Evolutionary conservation across 1,140 invertebrate genomes (phyloP).

Genomic region (Druon quercuslanigerum): DNA sequence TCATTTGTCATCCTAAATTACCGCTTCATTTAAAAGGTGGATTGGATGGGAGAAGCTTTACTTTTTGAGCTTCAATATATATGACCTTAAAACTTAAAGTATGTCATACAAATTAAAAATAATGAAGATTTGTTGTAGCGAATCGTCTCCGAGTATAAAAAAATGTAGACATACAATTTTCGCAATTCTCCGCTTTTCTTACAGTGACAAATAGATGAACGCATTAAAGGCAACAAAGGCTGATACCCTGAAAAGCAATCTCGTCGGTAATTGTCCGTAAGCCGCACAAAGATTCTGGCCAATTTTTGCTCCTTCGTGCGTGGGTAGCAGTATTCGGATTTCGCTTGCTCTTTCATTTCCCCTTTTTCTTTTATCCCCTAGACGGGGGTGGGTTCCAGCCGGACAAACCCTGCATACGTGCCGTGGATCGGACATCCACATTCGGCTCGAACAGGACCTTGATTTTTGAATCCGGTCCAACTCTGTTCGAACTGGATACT

Average conservation of each 20-base stretch:
- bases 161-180: background rate
- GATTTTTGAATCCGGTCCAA: slow-evolving; percentile 18
- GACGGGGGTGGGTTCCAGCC: background rate
- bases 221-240: background rate
- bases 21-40: no score
- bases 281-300: slow-evolving; percentile 58
- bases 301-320: slow-evolving; percentile 60
- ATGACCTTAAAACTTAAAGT: no score
- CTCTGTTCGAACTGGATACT: slow-evolving; percentile 12
- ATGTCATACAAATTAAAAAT: no score
- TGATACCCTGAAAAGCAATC: slow-evolving; percentile 49
- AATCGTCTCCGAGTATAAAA: no score
- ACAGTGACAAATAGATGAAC: background rate
- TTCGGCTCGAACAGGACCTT: background rate
- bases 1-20: no score
- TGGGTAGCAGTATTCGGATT: slow-evolving; percentile 36
- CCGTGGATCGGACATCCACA: background rate
- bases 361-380: slow-evolving; percentile 39
- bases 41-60: no score
- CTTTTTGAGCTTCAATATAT: no score
- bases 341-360: slow-evolving; percentile 38
- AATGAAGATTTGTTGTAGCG: no score
- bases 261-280: slow-evolving; percentile 65
- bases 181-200: background rate
- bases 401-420: background rate